These are phyloP conservation scores for Galerucella pusilla DNA, from an alignment of 2,888 invertebrate species.

Conservation along the genomic window DNA sequence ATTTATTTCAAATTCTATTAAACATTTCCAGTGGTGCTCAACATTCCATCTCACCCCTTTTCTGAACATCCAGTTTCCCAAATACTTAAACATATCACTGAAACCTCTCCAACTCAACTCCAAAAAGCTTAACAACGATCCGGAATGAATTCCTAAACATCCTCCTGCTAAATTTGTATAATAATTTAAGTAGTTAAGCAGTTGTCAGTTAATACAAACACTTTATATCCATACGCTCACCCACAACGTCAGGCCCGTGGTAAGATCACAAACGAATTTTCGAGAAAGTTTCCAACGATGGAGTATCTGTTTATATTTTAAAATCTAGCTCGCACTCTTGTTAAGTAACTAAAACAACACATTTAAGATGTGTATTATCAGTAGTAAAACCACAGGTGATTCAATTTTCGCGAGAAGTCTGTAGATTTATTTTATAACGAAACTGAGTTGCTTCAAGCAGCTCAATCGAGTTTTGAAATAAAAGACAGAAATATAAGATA, in stretches of 20 bases:
- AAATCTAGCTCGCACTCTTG: too few species aligned
- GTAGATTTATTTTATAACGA: too few species aligned
- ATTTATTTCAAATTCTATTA: neutral
- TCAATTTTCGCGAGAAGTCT: too few species aligned
- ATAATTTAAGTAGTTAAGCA: conserved; percentile 31
- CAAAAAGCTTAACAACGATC: conserved; percentile 25
- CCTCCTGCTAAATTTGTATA: conserved; percentile 21
- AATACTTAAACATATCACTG: conserved; percentile 18
- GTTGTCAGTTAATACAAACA: conserved; percentile 28
- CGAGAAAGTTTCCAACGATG: neutral
- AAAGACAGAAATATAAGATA: too few species aligned
- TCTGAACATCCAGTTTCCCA: neutral
- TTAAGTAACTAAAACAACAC: too few species aligned
- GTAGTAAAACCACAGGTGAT: too few species aligned
- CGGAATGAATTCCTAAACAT: conserved; percentile 25
- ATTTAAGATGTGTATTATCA: too few species aligned
- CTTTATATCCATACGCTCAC: conserved; percentile 12
- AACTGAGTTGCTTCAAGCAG: too few species aligned
- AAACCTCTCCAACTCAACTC: conserved; percentile 10
- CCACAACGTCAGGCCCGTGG: conserved; percentile 12
- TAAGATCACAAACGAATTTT: neutral
- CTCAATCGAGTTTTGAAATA: too few species aligned
- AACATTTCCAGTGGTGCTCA: neutral
- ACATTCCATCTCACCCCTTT: conserved; percentile 12
- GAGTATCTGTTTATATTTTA: too few species aligned